Percentiles rank a stretch among this genome's conserved stretches.
Conservation (phyloP, 2,888 invertebrate species). For the Tetheella fluctuosa region DNA sequence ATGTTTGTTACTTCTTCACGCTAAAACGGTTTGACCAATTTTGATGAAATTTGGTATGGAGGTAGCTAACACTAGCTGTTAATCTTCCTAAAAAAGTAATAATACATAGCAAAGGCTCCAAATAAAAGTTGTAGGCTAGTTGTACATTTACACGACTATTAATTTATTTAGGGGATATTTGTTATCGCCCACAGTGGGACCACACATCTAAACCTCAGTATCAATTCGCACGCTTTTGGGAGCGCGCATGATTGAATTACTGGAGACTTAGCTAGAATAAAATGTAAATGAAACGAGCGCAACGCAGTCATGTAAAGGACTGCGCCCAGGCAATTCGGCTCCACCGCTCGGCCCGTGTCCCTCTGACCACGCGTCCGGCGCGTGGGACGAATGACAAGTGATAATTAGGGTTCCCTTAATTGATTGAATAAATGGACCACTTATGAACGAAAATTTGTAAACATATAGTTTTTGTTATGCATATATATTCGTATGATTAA, state of each 20-base stretch:
- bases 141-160: no score
- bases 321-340: conserved; percentile 6
- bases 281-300: conserved; percentile 61
- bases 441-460: not conserved
- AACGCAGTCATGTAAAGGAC: conserved; percentile 18
- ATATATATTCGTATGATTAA: no score
- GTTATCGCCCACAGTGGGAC: not conserved
- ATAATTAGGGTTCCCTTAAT: conserved; percentile 6
- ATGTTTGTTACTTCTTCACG: no score
- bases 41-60: no score
- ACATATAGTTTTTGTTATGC: no score
- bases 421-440: not conserved
- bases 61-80: no score
- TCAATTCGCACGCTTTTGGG: conserved; percentile 51
- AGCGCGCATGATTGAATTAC: conserved; percentile 52
- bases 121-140: no score
- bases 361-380: not conserved
- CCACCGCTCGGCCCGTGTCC: not conserved
- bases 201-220: conserved; percentile 27
- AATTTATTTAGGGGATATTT: no score
- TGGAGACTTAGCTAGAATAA: conserved; percentile 43
- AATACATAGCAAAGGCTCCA: no score
- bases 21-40: no score
- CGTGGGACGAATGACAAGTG: conserved; percentile 13
- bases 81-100: no score